Evolutionary conservation across 1,140 invertebrate genomes (phyloP), one percentile per base, ranked within the genome.

Genomic region (Bactericera cockerelli): DNA sequence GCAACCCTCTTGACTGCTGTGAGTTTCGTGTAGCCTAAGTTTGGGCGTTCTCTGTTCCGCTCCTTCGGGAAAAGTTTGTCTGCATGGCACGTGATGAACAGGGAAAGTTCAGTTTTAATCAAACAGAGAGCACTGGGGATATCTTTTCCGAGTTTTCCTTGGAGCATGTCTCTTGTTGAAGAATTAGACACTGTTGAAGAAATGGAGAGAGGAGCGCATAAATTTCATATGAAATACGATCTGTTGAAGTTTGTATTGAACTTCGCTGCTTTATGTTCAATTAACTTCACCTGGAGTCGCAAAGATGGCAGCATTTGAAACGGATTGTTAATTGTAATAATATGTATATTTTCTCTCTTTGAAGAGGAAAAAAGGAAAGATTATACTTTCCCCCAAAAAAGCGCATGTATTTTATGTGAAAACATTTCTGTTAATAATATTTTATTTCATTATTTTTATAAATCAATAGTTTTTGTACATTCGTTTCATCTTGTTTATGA

Each of bases 261-360:
- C 42, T 19, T 49, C 19, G 4, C 19, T 6, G 19, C 22, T 49
- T 49, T 19, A 49, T 49, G 42, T 49, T 49, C 42, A 49, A 49
- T 49, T 49, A 49, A 22, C n/a, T 49, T 49, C 42, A 49, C 8
- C 6, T 49, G 22, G 22, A 4, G 8, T 16, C n/a, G 19, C 42
- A 49, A 49, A 49, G 42, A 49, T 49, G 42, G 42, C 42, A 49
- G 42, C 42, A 49, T 49, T 49, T 49, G 42, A 49, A 49, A 49
- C 42, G 19, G 4, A 49, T 49, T 49, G 6, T 49, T 49, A 49
- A 49, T 49, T 49, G 42, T 49, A 49, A 49, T 49, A 49, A 49
- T 49, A 49, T 49, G 42, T 49, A 49, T 49, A 49, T 49, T 49
- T 36, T 49, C 42, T 49, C 42, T 49, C 22, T 49, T 22, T 49